Percentiles rank a stretch among this genome's conserved stretches.
Conservation (phyloP, 2,797 vertebrate genomes). For the Oreochromis mossambicus region DNA sequence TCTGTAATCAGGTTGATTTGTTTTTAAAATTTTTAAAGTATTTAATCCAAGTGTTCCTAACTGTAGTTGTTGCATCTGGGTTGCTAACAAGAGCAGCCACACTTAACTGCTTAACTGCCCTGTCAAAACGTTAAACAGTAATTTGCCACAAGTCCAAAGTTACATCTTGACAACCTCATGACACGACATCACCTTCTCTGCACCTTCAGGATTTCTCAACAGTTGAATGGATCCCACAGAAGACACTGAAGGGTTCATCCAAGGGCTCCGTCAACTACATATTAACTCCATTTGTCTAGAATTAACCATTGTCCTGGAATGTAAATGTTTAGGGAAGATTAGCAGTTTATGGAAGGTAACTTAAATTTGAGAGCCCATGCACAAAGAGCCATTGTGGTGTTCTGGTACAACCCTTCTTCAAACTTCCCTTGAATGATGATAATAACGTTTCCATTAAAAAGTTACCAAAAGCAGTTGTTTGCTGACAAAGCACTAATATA, state of each 20-base stretch:
- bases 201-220: background rate
- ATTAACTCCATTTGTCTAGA: slow-evolving; percentile 39
- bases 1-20: background rate
- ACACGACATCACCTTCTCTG: background rate
- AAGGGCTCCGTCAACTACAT: background rate
- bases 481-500: background rate
- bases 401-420: background rate
- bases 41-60: background rate
- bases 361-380: background rate
- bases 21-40: background rate
- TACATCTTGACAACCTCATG: background rate
- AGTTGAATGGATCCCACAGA: background rate
- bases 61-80: background rate
- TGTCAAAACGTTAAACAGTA: background rate
- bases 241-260: background rate
- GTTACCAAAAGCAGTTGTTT: background rate
- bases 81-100: background rate
- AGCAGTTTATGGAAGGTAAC: background rate
- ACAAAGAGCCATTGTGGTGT: background rate
- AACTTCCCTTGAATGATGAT: background rate
- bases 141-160: background rate
- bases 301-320: background rate
- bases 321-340: slow-evolving; percentile 35
- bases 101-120: background rate
- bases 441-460: background rate